These are phyloP conservation scores for Chloroceryle amazona DNA, from an alignment of 2,797 vertebrate genomes.

Conservation along the genomic window DNA sequence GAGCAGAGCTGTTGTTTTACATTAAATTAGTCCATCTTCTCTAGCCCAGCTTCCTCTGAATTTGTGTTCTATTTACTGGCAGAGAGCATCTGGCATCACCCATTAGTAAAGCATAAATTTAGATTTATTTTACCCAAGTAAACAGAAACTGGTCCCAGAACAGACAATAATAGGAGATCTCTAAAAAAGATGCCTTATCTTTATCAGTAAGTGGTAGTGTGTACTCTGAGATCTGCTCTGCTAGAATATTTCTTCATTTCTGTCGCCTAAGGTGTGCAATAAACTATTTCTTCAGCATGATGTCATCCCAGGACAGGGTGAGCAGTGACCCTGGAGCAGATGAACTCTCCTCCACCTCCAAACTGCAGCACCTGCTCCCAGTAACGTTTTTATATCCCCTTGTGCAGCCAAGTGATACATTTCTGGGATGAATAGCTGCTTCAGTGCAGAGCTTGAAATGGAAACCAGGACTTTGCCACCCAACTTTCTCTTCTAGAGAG, in stretches of 20 bases:
- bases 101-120: not conserved
- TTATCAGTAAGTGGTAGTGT: not conserved
- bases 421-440: not conserved
- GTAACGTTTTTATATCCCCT: not conserved
- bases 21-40: not conserved
- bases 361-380: not conserved
- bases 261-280: not conserved
- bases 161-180: not conserved
- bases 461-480: not conserved
- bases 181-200: not conserved
- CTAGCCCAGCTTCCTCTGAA: not conserved
- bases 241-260: not conserved
- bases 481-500: not conserved
- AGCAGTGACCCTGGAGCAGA: not conserved
- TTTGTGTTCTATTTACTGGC: not conserved
- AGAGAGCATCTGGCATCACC: not conserved
- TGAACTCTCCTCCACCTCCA: not conserved
- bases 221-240: not conserved
- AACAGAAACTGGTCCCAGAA: not conserved
- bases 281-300: not conserved
- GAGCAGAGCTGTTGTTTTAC: not conserved
- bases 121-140: not conserved
- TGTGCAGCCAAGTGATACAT: not conserved
- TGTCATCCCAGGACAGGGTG: not conserved
- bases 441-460: not conserved